Percentiles rank a stretch among this genome's conserved stretches.
Evolutionary conservation across 1,140 invertebrate genomes (phyloP).

Genomic region (Dolichoris vasculosae): DNA sequence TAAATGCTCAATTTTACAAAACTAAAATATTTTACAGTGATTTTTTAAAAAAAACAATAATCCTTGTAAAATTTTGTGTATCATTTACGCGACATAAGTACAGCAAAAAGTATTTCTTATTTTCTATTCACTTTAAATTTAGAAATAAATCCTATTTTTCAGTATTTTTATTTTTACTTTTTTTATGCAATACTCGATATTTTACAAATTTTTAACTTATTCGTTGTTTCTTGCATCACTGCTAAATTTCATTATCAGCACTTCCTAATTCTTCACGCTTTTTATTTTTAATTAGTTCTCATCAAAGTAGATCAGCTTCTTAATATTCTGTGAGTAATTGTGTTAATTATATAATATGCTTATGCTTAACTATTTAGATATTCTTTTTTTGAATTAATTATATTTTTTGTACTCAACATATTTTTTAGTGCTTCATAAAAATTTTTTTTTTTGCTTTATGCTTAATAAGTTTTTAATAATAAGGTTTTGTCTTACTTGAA

Average conservation of each 20-base stretch:
- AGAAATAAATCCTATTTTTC: background rate
- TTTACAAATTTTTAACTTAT: background rate
- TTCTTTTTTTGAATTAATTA: background rate
- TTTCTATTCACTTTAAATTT: background rate
- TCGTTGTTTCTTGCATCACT: background rate
- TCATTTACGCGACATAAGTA: background rate
- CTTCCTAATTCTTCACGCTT: background rate
- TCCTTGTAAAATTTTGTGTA: background rate
- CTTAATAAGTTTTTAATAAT: background rate
- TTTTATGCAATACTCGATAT: background rate
- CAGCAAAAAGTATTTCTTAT: background rate
- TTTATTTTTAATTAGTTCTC: constrained; percentile 21
- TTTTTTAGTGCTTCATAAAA: background rate
- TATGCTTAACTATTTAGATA: background rate
- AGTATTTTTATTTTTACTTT: background rate
- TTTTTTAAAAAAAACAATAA: background rate
- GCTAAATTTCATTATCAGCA: constrained; percentile 10
- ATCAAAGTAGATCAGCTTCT: constrained; percentile 22
- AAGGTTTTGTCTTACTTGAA: background rate
- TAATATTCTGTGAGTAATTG: constrained; percentile 22
- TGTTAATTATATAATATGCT: constrained; percentile 10
- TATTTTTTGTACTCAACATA: background rate
- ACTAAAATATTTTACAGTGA: background rate
- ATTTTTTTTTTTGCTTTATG: background rate
- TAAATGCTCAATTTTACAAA: background rate